phyloP scores from a whole-genome alignment of 1,140 invertebrate genomes.

The Microplitis mediator region DNA sequence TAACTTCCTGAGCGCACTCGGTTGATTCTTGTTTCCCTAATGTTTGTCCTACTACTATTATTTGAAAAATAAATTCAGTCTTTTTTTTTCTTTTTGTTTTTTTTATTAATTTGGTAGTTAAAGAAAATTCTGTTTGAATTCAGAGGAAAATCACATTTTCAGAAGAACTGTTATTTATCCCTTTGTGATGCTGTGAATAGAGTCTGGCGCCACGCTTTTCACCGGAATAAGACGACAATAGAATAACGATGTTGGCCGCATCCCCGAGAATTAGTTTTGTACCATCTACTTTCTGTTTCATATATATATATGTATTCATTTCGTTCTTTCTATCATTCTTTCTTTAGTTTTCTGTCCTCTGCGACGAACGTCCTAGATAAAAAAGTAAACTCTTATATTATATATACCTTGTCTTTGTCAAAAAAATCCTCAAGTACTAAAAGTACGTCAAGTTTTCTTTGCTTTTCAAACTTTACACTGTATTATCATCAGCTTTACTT shows the following conservation, averaged over 20 bases:
- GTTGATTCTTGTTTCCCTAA: too few species aligned
- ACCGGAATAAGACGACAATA: conserved; percentile 1
- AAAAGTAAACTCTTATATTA: too few species aligned
- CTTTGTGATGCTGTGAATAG: background rate
- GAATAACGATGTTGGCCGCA: conserved; percentile 3
- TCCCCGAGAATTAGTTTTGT: conserved; percentile 8
- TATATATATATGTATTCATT: background rate
- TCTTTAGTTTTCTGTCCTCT: too few species aligned
- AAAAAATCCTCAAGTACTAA: too few species aligned
- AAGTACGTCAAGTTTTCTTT: too few species aligned
- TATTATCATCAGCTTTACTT: too few species aligned
- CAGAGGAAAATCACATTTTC: conserved; percentile 3
- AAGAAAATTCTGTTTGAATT: conserved; percentile 4
- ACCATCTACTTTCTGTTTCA: background rate
- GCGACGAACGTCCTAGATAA: too few species aligned
- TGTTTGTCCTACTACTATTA: too few species aligned
- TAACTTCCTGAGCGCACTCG: too few species aligned
- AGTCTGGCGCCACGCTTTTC: conserved; percentile 11
- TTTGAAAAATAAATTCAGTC: background rate
- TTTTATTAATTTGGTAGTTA: background rate
- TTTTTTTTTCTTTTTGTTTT: background rate
- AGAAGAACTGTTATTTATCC: conserved; percentile 9
- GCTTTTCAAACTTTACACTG: too few species aligned
- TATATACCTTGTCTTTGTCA: too few species aligned
- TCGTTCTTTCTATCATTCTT: background rate